Evolutionary conservation across 1,140 invertebrate genomes (phyloP), one percentile per base, ranked within the genome.

Genomic region (Drosophila burlai): DNA sequence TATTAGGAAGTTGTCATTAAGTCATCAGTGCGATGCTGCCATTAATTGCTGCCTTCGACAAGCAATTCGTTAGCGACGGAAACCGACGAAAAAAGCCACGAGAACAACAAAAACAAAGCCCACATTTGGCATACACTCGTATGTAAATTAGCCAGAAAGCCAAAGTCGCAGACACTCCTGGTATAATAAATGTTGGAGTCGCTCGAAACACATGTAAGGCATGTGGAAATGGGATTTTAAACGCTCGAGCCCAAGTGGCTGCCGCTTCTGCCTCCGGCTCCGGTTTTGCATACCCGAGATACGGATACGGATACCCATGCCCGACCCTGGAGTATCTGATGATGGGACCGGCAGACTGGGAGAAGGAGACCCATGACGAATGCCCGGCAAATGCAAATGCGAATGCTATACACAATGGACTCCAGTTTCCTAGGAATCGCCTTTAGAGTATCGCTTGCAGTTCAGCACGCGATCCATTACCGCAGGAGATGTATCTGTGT

Each of bases 1-100:
- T 78, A 83, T 89, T 89, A 89, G 80, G 83, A 87, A 87, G 83
- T 87, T 87, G 84, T 89, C 83, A 87, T 87, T 87, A 87, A 87
- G 83, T 81, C 83, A 78, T 87, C 83, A 74, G 61, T 62, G 47
- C 63, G 59, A 46, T 40, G 77, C 74, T 78, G 85, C 85, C 66
- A 87, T 87, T 89, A 87, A 87, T 89, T 87, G 85, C 59, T 69
- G 77, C 68, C 82, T 83, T 60, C 45, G 79, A 85, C 65, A 87
- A 80, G 75, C 83, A 85, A 85, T 86, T 87, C 81, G 69, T 83
- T 89, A 89, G 72, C 65, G 62, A 58, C 50, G 13, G 46, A 45
- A 10, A 59, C 57, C 31, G 11, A 15, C 52, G 8, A 38, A 55
- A 54, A 36, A 62, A 57, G 43, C 42, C 29, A 11, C 9, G 18